phyloP scores from a whole-genome alignment of 1,140 invertebrate species.

The Solenopsis fugax region DNA sequence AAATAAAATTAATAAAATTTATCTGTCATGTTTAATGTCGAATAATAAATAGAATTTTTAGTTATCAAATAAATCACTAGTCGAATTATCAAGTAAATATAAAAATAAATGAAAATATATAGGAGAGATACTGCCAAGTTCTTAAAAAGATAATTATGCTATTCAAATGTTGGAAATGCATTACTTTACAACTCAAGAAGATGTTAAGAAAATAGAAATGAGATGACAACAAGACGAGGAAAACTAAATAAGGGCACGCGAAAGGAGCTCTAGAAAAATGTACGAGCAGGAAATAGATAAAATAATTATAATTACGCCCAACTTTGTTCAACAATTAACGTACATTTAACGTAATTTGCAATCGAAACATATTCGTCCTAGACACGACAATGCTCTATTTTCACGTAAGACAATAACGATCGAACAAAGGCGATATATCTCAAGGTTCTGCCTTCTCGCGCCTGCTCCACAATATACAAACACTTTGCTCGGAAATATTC shows the following conservation, averaged over 20 bases:
- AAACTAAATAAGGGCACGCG: neutral
- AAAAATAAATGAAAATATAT: neutral
- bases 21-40: neutral
- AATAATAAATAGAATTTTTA: neutral
- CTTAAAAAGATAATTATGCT: neutral
- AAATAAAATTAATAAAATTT: neutral
- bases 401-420: conserved; percentile 63
- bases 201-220: neutral
- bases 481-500: conserved; percentile 48
- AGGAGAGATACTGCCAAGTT: neutral
- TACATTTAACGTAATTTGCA: conserved; percentile 1
- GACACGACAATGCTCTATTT: conserved; percentile 37
- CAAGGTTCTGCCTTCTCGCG: conserved; percentile 39
- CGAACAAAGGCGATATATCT: conserved; percentile 53
- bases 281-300: neutral
- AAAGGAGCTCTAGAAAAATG: neutral
- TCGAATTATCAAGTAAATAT: neutral
- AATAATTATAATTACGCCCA: neutral
- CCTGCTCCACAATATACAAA: conserved; percentile 62
- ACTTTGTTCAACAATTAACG: conserved; percentile 8
- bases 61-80: no score
- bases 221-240: neutral
- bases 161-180: neutral
- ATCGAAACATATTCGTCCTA: conserved; percentile 34
- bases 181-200: neutral